A percentile compares a stretch with the other conserved stretches of the same genome.
These are phyloP conservation scores for Dicranocentrus wangi DNA, from an alignment of 2,888 invertebrate genomes.

Conservation along the genomic window DNA sequence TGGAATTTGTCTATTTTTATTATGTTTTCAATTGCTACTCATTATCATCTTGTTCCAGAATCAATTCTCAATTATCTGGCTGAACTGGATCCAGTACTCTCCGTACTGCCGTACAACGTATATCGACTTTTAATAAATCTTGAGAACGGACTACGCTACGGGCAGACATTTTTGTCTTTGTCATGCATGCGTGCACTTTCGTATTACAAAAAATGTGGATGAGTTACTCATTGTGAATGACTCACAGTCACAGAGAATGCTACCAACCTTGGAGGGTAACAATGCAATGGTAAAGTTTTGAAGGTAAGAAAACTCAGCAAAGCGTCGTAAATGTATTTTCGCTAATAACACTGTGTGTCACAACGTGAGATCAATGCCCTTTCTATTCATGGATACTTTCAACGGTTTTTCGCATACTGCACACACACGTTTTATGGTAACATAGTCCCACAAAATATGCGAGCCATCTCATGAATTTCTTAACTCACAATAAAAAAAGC, in stretches of 20 bases:
- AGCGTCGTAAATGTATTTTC: background rate
- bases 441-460: background rate
- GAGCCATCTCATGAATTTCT: background rate
- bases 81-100: no score
- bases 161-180: no score
- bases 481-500: no score
- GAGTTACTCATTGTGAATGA: background rate
- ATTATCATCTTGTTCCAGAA: no score
- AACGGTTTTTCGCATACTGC: no score
- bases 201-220: background rate
- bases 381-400: background rate
- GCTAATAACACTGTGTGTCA: background rate
- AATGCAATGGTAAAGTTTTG: no score
- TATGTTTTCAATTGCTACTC: no score
- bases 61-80: no score
- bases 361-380: slow-evolving; percentile 26
- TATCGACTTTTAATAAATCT: no score
- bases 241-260: background rate
- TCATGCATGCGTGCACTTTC: slow-evolving; percentile 2
- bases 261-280: background rate
- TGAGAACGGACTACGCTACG: no score
- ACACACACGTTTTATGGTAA: background rate
- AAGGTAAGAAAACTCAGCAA: background rate
- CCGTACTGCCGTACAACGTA: no score
- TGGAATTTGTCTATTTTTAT: no score